Evolutionary conservation across 2,113 vertebrate species (phyloP).

Genomic region (Oxyura jamaicensis): DNA sequence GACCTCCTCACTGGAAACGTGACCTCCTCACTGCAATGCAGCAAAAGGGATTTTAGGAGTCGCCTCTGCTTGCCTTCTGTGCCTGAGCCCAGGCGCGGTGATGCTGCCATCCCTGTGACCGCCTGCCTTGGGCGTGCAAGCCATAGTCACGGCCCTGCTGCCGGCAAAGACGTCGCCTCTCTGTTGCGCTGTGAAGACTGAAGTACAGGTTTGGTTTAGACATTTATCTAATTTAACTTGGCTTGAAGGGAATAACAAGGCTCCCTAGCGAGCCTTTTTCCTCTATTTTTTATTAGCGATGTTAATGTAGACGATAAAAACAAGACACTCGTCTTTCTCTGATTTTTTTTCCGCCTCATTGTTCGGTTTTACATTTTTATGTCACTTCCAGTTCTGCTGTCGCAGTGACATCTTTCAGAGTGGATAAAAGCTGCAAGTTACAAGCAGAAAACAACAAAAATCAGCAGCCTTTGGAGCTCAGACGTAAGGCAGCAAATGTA

Average conservation of each 20-base stretch:
- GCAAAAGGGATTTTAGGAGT: not conserved
- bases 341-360: not conserved
- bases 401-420: not conserved
- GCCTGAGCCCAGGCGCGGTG: not conserved
- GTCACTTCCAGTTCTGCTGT: conserved; percentile 18
- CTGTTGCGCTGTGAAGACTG: not conserved
- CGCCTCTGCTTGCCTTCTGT: not conserved
- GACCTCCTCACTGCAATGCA: not conserved
- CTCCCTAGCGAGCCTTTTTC: not conserved
- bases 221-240: not conserved
- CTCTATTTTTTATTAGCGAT: fast-evolving
- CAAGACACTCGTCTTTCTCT: not conserved
- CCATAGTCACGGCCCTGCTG: not conserved
- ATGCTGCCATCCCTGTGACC: not conserved
- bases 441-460: not conserved
- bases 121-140: not conserved
- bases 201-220: not conserved
- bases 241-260: not conserved
- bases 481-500: conserved; percentile 1
- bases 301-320: not conserved
- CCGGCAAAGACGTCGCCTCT: not conserved
- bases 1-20: not conserved
- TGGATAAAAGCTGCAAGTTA: conserved; percentile 6
- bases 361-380: conserved; percentile 27
- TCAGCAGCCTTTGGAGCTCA: conserved; percentile 25